Percentiles rank a stretch among this genome's conserved stretches.
These are phyloP conservation scores for Sphaeramia orbicularis DNA, from an alignment of 2,797 vertebrate genomes.

Conservation along the genomic window DNA sequence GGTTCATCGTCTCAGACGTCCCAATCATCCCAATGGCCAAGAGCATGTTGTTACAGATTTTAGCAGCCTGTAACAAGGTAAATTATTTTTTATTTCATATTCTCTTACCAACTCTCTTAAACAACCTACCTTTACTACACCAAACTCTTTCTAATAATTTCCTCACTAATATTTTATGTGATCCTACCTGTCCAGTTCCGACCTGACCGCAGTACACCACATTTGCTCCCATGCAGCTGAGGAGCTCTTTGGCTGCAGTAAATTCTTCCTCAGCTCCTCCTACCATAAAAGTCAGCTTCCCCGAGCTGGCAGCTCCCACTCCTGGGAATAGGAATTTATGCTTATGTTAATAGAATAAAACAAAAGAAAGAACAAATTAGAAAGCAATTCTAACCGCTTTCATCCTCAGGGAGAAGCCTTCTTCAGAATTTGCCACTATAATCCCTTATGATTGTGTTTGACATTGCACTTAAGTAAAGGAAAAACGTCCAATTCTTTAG, in stretches of 20 bases:
- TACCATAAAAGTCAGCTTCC: slow-evolving; percentile 99
- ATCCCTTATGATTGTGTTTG: neutral
- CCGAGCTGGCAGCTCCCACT: slow-evolving; percentile 95
- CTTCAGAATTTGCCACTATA: neutral
- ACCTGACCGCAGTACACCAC: slow-evolving; percentile 96
- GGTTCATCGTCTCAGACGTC: slow-evolving; percentile 97
- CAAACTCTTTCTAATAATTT: neutral
- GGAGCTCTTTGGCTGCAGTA: slow-evolving; percentile 93
- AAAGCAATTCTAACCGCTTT: neutral
- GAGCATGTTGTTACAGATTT: slow-evolving; percentile 99
- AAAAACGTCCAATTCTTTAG: neutral
- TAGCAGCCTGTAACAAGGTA: slow-evolving; percentile 90
- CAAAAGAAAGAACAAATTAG: neutral
- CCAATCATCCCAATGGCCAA: slow-evolving; percentile 98
- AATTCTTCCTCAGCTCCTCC: slow-evolving; percentile 97
- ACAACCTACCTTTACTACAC: neutral
- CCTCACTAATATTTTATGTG: neutral
- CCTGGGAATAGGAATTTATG: slow-evolving; percentile 79
- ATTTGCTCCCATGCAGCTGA: slow-evolving; percentile 96
- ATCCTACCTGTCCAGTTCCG: slow-evolving; percentile 94
- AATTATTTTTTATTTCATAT: neutral
- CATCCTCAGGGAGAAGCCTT: neutral
- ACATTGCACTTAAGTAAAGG: neutral
- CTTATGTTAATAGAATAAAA: slow-evolving; percentile 32
- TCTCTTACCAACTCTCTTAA: neutral